Evolutionary conservation across 2,113 vertebrate genomes (phyloP).

Genomic region (Saccopteryx leptura): DNA sequence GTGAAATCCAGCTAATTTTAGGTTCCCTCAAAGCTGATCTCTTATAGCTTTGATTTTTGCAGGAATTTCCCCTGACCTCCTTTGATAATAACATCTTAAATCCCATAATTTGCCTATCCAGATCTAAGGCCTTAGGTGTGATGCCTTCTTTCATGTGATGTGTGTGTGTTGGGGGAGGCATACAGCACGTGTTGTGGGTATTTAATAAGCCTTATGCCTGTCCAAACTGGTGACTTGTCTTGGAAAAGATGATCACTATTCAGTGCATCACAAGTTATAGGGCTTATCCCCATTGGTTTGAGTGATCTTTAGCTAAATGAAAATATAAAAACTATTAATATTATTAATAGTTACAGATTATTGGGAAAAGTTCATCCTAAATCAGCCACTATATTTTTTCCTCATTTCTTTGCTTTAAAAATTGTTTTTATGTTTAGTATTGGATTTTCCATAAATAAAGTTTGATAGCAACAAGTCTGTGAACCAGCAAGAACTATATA

Average conservation of each 20-base stretch:
- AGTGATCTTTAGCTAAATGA: slow-evolving; percentile 52
- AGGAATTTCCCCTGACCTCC: neutral
- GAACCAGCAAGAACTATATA: slow-evolving; percentile 10
- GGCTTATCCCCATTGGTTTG: slow-evolving; percentile 19
- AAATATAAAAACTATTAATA: slow-evolving; percentile 66
- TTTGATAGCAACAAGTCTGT: slow-evolving; percentile 39
- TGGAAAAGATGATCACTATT: neutral
- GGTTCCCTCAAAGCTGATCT: neutral
- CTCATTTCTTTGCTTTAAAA: slow-evolving; percentile 76
- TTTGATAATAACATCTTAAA: neutral
- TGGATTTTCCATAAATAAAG: slow-evolving; percentile 74
- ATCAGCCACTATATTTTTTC: slow-evolving; percentile 41
- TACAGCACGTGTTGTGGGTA: neutral
- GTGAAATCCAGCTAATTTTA: neutral
- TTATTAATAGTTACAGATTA: slow-evolving; percentile 54
- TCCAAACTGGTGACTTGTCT: neutral
- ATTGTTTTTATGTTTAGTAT: slow-evolving; percentile 63
- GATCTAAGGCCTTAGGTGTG: neutral
- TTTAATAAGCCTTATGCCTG: neutral
- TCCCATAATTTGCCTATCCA: neutral
- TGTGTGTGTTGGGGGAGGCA: fast-evolving
- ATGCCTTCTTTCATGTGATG: neutral
- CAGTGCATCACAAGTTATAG: neutral
- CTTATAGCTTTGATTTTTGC: neutral
- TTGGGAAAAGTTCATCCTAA: slow-evolving; percentile 40